A percentile compares a stretch with the other conserved stretches of the same genome.
Evolutionary conservation across 2,797 vertebrate genomes (phyloP).

Genomic region (Denticeps clupeoides): DNA sequence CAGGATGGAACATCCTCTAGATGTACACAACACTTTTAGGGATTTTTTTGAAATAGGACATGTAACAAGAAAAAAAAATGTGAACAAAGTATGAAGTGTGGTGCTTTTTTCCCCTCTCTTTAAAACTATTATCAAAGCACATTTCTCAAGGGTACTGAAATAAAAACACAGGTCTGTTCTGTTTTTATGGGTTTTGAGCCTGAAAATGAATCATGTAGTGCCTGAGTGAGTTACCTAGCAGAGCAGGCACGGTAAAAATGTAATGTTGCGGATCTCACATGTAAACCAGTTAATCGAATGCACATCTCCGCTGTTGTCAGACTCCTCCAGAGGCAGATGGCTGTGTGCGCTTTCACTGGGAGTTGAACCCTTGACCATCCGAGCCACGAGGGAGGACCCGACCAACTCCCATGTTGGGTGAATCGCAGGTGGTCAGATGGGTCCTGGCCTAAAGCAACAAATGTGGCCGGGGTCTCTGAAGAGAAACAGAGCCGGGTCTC

Average conservation of each 20-base stretch:
- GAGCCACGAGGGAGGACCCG: not conserved
- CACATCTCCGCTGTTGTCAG: no score
- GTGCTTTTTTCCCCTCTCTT: slow-evolving; percentile 25
- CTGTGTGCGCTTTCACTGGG: no score
- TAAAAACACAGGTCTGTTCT: slow-evolving; percentile 36
- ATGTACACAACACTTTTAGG: slow-evolving; percentile 9
- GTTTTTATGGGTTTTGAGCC: slow-evolving; percentile 52
- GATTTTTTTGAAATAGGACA: slow-evolving; percentile 7
- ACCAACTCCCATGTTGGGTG: slow-evolving; percentile 7
- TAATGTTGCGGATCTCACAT: slow-evolving; percentile 48
- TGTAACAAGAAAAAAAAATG: not conserved
- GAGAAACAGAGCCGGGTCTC: slow-evolving; percentile 43
- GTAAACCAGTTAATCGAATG: not conserved
- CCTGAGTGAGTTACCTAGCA: slow-evolving; percentile 40
- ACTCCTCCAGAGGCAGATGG: no score
- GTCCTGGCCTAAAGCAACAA: slow-evolving; percentile 47
- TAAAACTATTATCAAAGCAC: slow-evolving; percentile 44
- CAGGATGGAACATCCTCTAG: no score
- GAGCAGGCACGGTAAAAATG: slow-evolving; percentile 41
- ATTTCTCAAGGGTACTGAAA: slow-evolving; percentile 43
- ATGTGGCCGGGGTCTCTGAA: no score
- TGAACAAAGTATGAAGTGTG: no score
- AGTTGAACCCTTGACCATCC: no score
- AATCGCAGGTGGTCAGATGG: slow-evolving; percentile 13
- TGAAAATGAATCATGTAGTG: slow-evolving; percentile 42